A percentile compares a stretch with the other conserved stretches of the same genome.
phyloP scores from a whole-genome alignment of 2,797 vertebrate genomes.

The Channa striata region DNA sequence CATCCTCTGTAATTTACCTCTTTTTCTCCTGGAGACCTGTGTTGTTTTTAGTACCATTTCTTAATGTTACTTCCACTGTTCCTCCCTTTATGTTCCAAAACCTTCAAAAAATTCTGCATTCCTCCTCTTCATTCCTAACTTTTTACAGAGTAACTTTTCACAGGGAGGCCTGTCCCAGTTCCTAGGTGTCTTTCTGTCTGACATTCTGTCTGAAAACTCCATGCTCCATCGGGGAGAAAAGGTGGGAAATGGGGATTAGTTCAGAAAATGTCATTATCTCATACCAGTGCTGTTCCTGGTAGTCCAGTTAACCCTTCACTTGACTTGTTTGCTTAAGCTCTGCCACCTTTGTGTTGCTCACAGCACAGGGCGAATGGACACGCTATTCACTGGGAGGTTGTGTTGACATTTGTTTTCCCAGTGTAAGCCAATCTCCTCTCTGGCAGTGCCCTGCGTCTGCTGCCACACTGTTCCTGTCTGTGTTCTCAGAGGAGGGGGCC shows the following conservation, averaged over 20 bases:
- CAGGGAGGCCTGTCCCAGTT: constrained; percentile 51
- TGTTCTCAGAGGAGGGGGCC: constrained; percentile 54
- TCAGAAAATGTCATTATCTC: constrained; percentile 39
- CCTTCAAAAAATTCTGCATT: constrained; percentile 21
- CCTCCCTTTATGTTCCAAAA: constrained; percentile 6
- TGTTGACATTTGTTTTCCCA: constrained; percentile 56
- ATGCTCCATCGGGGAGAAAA: constrained; percentile 1
- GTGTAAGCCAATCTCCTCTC: constrained; percentile 42
- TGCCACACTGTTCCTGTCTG: constrained; percentile 51
- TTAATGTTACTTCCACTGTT: constrained; percentile 30
- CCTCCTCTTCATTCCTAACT: constrained; percentile 15
- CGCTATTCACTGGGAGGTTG: constrained; percentile 26
- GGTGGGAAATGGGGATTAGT: constrained; percentile 23
- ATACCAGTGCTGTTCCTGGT: constrained; percentile 7
- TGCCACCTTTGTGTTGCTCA: constrained; percentile 25
- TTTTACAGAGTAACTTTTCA: constrained; percentile 24
- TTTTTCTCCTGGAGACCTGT: constrained; percentile 28
- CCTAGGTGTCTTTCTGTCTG: constrained; percentile 27
- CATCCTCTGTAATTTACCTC: constrained; percentile 62
- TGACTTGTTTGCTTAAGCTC: constrained; percentile 13
- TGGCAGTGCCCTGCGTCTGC: constrained; percentile 49
- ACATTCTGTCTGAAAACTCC: constrained; percentile 4
- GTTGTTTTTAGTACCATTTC: constrained; percentile 59
- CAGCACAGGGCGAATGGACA: constrained; percentile 34
- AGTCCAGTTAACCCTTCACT: constrained; percentile 16